phyloP scores from a whole-genome alignment of 2,113 vertebrate species.

The Pteruthius melanotis region DNA sequence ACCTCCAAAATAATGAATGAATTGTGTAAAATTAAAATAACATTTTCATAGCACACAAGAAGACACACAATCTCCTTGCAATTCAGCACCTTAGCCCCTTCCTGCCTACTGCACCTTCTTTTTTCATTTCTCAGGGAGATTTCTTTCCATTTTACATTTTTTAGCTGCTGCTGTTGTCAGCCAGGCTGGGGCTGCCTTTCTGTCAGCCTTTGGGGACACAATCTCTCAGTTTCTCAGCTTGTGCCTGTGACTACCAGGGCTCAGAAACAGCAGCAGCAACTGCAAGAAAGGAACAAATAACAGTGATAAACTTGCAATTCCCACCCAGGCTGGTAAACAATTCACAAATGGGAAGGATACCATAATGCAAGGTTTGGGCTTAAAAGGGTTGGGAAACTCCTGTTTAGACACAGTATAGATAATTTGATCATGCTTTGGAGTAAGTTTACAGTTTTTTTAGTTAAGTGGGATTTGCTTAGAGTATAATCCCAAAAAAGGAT shows the following conservation, averaged over 20 bases:
- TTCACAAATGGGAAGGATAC: neutral
- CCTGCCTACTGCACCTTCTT: neutral
- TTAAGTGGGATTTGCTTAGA: neutral
- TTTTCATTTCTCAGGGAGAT: neutral
- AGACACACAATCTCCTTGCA: neutral
- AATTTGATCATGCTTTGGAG: neutral
- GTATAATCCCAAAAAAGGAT: accelerated
- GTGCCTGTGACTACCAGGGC: neutral
- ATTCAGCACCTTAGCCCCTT: neutral
- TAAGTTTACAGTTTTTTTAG: neutral
- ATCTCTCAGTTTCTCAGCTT: neutral
- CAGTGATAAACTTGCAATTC: neutral
- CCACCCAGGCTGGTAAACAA: neutral
- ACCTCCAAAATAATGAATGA: neutral
- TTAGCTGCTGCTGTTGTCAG: neutral
- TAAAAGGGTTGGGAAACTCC: neutral
- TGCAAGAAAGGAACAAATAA: neutral
- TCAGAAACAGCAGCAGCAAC: neutral
- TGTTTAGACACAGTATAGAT: neutral
- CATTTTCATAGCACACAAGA: neutral
- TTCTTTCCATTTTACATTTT: neutral
- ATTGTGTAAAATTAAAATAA: neutral
- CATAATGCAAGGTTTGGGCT: neutral
- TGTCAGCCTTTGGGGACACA: neutral
- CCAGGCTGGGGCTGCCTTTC: neutral